phyloP scores from a whole-genome alignment of 2,797 vertebrate genomes.

The Helarctos malayanus region DNA sequence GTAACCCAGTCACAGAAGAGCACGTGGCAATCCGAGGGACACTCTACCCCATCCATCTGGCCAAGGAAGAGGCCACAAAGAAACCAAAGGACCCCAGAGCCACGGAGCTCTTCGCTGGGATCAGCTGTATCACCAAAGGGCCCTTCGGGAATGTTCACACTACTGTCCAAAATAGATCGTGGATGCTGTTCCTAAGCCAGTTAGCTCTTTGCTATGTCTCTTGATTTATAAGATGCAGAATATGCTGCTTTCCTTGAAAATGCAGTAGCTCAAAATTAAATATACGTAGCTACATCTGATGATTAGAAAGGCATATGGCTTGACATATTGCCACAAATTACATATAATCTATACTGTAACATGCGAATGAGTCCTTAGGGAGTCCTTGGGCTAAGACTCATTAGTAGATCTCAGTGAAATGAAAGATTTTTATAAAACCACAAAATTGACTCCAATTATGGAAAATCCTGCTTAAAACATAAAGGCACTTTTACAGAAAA shows the following conservation, averaged over 20 bases:
- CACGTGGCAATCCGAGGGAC: rapidly evolving
- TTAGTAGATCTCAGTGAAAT: slow-evolving; percentile 38
- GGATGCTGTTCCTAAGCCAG: not conserved
- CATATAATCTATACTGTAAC: not conserved
- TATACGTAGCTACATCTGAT: not conserved
- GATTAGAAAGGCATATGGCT: slow-evolving; percentile 19
- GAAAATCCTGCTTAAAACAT: slow-evolving; percentile 63
- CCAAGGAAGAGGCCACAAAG: not conserved
- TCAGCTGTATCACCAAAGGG: not conserved
- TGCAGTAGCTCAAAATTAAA: not conserved
- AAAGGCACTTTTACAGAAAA: slow-evolving; percentile 53
- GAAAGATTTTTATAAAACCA: slow-evolving; percentile 45
- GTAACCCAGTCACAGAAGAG: not conserved
- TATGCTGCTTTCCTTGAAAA: not conserved
- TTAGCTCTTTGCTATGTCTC: not conserved
- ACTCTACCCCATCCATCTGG: not conserved
- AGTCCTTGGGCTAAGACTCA: slow-evolving; percentile 53
- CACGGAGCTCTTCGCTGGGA: not conserved
- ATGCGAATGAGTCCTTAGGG: slow-evolving; percentile 29
- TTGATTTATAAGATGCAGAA: slow-evolving; percentile 7
- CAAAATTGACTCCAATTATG: slow-evolving; percentile 14
- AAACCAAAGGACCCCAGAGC: not conserved
- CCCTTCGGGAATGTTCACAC: not conserved
- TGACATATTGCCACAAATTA: slow-evolving; percentile 56
- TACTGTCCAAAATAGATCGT: not conserved